These are phyloP conservation scores for Eurystomus glaucurus DNA, from an alignment of 2,797 vertebrate species.

Conservation along the genomic window DNA sequence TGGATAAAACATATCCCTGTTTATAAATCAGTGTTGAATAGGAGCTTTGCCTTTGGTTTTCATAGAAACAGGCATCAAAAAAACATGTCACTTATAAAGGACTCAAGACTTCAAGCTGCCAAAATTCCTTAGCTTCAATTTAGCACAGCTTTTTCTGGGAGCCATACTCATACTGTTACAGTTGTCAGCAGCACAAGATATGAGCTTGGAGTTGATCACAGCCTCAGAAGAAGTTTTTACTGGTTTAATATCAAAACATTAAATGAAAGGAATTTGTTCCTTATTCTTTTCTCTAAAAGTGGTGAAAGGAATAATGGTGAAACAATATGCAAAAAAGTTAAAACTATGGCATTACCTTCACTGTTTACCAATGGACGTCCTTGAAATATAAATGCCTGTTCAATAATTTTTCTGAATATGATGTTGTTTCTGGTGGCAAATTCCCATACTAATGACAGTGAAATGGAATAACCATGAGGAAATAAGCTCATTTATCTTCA, in stretches of 20 bases:
- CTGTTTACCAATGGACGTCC: neutral
- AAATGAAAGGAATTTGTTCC: neutral
- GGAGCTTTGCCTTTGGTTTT: neutral
- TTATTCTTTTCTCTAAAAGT: neutral
- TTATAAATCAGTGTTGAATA: neutral
- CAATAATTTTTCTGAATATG: neutral
- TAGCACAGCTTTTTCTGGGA: neutral
- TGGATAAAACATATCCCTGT: neutral
- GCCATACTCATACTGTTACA: neutral
- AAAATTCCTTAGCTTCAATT: neutral
- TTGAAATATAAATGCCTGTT: neutral
- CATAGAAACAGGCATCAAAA: neutral
- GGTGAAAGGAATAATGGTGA: neutral
- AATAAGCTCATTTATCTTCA: neutral
- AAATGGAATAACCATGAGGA: neutral
- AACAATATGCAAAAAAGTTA: neutral
- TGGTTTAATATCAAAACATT: neutral
- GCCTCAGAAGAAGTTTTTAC: neutral
- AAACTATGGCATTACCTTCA: neutral
- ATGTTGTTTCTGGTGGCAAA: neutral
- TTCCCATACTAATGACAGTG: neutral
- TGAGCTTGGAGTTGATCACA: neutral
- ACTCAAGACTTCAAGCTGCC: neutral
- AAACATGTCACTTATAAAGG: neutral
- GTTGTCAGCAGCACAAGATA: neutral